Evolutionary conservation across 2,888 invertebrate genomes (phyloP), one percentile per base, ranked within the genome.

Genomic region (Mythimna pallens): DNA sequence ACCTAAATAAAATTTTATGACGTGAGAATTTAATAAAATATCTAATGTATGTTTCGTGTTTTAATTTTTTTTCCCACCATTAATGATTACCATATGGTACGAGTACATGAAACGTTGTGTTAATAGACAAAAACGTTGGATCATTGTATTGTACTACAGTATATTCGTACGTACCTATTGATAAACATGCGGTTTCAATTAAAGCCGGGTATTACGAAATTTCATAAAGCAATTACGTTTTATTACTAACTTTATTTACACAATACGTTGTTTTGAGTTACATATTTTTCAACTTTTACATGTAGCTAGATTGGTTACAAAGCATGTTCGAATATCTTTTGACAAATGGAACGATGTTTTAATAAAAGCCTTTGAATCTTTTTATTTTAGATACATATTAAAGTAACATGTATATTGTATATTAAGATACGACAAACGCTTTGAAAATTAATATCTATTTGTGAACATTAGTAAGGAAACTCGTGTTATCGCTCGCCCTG

Each of bases 401-500:
- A 78, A 47, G 65, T 63, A 69, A 78, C 65, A 54, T 17, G 17
- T 47, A 14, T 36, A 62, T 30, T 30, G 30, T 30, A 30, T 67
- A 59, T 71, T 59, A 58, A 52, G 72, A 78, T 67, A 80, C 73
- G 72, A 77, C 62, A 64, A 81, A 79, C 78, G 81, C 75, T 85
- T 87, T 76, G 78, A 75, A 87, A 87, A 88, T 88, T 87, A 85
- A 87, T 87, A 88, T 88, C 85, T 87, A 85, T 87, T 86, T 80
- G 81, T 85, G 85, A 87, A 89, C 85, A 87, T 84, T 86, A 86
- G 82, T 87, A 86, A 87, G 84, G 89, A 88, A 91, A 89, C 88
- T 85, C 89, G 89, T 89, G 89, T 93, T 92, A 94, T 94, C 94
- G 91, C 81, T 72, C 89, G 91, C 86, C 89, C 92, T 90, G 92